Base-by-base conservation (phyloP, 1,140 invertebrate species). In the Holotrichia oblita region DNA sequence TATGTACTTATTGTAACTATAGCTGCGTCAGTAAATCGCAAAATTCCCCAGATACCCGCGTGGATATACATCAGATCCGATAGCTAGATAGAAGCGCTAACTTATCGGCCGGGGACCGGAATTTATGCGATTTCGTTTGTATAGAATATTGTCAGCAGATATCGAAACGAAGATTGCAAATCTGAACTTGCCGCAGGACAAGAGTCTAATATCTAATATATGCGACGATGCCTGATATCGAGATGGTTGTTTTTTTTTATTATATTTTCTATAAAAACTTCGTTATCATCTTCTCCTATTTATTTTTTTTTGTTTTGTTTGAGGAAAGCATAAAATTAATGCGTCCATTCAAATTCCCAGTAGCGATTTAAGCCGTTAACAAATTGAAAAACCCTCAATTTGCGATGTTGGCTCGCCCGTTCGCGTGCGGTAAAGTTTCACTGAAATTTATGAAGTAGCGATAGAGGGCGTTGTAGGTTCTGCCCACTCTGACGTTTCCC, bases 131-230 rank as follows among this genome's bases (percentile, higher is more conserved):
- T 78, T 78, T 78, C 61, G 61, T 6, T 17, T 6, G 48, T 55
- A 55, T 55, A 55, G 20, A 78, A 22, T 78, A 73, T 69, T 61
- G 77, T 78, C 77, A 78, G 77, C 77, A 72, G 77, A 78, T 78
- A 22, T 61, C 61, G 77, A 22, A 34, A 69, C 61, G 17, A 24
- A 14, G 61, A 69, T 69, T 27, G 27, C 61, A 20, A 20, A 34
- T 7, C 17, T 61, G 8, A 34, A 34, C 27, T n/a, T n/a, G 27
- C 27, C 27, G 27, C 4, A n/a, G n/a, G n/a, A n/a, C n/a, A n/a
- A n/a, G n/a, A n/a, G n/a, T n/a, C n/a, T n/a, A n/a, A n/a, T n/a
- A n/a, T n/a, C n/a, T n/a, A n/a, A n/a, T n/a, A n/a, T n/a, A n/a
- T n/a, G n/a, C n/a, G n/a, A n/a, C n/a, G n/a, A n/a, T n/a, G n/a